Conservation (phyloP, 2,113 vertebrate genomes). For the Ivindomyrus marchei region DNA sequence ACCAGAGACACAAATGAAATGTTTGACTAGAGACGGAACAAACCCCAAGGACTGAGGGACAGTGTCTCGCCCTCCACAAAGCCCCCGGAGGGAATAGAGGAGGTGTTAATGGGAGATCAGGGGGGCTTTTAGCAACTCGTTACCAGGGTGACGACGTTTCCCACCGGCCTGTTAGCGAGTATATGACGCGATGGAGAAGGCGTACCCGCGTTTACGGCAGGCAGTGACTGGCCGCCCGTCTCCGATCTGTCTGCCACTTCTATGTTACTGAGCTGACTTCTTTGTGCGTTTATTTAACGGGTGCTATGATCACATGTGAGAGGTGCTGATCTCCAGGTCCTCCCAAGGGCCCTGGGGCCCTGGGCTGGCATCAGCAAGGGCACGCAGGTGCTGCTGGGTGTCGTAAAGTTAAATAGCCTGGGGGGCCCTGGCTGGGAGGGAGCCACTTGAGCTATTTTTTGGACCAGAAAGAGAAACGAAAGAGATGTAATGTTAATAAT, state of each 20-base stretch:
- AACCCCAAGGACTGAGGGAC: background rate
- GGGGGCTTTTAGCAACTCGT: slow-evolving; percentile 7
- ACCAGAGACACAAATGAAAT: background rate
- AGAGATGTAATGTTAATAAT: background rate
- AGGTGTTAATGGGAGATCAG: background rate
- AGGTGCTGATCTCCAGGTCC: background rate
- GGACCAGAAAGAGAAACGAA: background rate
- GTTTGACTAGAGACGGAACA: background rate
- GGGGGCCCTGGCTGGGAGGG: too few relatives aligned
- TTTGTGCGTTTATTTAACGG: background rate
- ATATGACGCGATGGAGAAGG: background rate
- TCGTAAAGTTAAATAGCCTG: background rate
- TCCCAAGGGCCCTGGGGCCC: background rate
- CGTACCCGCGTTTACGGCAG: background rate
- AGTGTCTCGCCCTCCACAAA: background rate
- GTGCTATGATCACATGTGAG: background rate
- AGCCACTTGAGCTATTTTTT: background rate
- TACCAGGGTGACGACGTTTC: background rate
- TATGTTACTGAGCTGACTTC: background rate
- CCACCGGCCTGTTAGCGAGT: background rate
- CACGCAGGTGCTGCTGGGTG: background rate
- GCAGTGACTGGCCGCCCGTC: background rate
- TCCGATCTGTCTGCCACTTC: background rate
- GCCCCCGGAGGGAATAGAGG: background rate
- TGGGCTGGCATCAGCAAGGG: background rate